Conservation (phyloP, 2,797 vertebrate species). For the Salarias fasciatus region DNA sequence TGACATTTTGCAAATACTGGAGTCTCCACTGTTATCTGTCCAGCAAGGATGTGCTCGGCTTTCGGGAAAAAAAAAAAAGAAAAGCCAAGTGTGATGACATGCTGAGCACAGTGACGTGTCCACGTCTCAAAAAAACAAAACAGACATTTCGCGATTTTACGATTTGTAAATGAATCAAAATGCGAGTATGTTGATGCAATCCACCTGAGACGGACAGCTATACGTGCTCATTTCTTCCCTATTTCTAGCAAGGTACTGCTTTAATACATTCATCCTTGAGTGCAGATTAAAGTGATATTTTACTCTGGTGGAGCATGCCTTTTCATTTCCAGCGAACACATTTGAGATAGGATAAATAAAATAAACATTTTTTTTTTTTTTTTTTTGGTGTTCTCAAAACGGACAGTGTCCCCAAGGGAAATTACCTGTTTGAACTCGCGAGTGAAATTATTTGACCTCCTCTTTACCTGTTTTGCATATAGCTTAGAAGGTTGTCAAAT, state of each 20-base stretch:
- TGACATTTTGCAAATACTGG: slow-evolving; percentile 29
- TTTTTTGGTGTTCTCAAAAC: background rate
- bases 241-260: slow-evolving; percentile 20
- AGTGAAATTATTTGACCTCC: slow-evolving; percentile 1
- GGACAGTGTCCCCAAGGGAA: background rate
- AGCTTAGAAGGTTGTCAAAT: background rate
- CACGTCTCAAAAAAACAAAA: background rate
- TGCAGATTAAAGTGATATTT: slow-evolving; percentile 30
- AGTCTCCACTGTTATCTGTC: slow-evolving; percentile 2
- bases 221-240: slow-evolving; percentile 18
- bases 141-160: background rate
- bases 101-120: background rate
- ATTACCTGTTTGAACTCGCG: slow-evolving; percentile 2
- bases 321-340: slow-evolving; percentile 14
- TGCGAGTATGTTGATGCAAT: slow-evolving; percentile 9
- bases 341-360: background rate
- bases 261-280: slow-evolving; percentile 28
- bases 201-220: slow-evolving; percentile 17
- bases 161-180: background rate
- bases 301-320: slow-evolving; percentile 7
- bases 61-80: no score
- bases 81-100: background rate
- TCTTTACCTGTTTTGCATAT: background rate
- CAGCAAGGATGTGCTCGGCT: background rate
- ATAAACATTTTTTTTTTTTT: background rate